Base-by-base conservation (phyloP, 2,113 vertebrate genomes). In the Halichoeres trimaculatus region DNA sequence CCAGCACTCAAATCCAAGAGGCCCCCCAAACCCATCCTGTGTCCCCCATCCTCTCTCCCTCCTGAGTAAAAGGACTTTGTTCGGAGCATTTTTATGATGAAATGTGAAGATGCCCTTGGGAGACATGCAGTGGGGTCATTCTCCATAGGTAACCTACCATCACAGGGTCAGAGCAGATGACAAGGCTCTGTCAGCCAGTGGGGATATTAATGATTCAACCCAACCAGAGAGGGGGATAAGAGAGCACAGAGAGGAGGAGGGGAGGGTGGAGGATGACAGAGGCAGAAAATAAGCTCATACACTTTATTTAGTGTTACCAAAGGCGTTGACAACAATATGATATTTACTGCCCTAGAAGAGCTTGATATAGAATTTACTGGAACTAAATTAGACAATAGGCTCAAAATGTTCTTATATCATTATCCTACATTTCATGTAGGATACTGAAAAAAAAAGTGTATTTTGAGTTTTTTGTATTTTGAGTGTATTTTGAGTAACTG, bases 91-190 rank as follows among this genome's bases (percentile, higher is more conserved):
- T 83, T 64, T 61, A 79, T 88, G 83, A 90, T 90, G 79, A 89
- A 86, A 90, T 66, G 89, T 87, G 85, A 90, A 85, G 88, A 90
- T 90, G 88, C 85, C 89, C 90, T 92, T 92, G 90, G 88, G 90
- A 89, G 67, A 82, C 73, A 61, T 41, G 75, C 45, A 58, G 80
- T 69, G 81, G 87, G 88, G 86, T 86, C 76, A 77, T 85, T 87
- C 83, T 90, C 87, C 73, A 80, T 84, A 89, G 86, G 86, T 87
- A 85, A 90, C 87, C 86, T 53, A 72, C 76, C 82, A 89, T 91
- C 83, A 83, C 74, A 74, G 82, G 89, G 86, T 89, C 90, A 91
- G 74, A 88, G 76, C 63, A 75, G 80, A 89, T 84, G 88, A 90
- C 84, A 91, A 84, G 88, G 83, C 82, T 89, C 85, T 90, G 88